Conservation (phyloP, 2,797 vertebrate species). For the Miichthys miiuy region DNA sequence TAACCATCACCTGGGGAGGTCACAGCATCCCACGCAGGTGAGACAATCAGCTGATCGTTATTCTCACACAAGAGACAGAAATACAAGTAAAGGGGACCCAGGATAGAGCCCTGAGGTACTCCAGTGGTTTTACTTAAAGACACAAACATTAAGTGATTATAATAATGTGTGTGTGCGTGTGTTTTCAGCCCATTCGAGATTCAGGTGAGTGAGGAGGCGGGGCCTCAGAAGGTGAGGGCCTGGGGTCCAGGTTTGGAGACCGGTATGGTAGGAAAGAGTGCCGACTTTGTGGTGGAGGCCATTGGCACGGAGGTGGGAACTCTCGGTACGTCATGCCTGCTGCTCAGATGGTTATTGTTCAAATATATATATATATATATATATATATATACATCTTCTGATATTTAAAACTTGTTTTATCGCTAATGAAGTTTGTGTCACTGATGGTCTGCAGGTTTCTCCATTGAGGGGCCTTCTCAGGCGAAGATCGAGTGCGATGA, state of each 20-base stretch:
- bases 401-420: background rate
- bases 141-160: background rate
- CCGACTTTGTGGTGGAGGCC: conserved; percentile 96
- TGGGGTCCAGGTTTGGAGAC: conserved; percentile 96
- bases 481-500: conserved; percentile 97
- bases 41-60: conserved; percentile 28
- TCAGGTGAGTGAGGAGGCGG: conserved; percentile 88
- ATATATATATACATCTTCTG: no score
- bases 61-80: background rate
- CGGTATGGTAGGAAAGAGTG: conserved; percentile 92
- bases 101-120: background rate
- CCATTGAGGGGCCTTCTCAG: conserved; percentile 96
- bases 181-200: conserved; percentile 92
- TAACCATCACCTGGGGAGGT: conserved; percentile 93
- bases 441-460: conserved; percentile 87
- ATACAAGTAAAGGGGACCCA: background rate
- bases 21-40: conserved; percentile 93
- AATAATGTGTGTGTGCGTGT: background rate
- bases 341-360: background rate
- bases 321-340: conserved; percentile 84
- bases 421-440: no score
- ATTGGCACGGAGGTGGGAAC: conserved; percentile 96
- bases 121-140: background rate
- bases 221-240: conserved; percentile 93
- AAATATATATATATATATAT: no score